Evolutionary conservation across 2,888 invertebrate genomes (phyloP), one percentile per base, ranked within the genome.

Genomic region (Spodoptera exigua): DNA sequence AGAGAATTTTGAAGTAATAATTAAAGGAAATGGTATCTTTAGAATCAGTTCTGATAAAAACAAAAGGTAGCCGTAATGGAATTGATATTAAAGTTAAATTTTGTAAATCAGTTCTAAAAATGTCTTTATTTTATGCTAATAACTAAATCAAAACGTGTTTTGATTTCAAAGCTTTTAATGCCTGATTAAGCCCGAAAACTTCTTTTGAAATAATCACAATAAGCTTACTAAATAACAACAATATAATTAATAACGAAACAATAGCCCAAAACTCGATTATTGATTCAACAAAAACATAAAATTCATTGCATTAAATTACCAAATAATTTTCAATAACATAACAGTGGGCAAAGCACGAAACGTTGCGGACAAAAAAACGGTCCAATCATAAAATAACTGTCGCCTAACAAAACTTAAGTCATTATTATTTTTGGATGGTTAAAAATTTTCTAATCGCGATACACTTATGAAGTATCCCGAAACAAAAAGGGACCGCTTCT

Each of bases 401-500:
- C 82, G 79, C 82, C 79, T 70, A 61, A 67, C 70, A 80, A 84
- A 85, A 83, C 87, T 85, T 82, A 87, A 91, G 87, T 89, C 88
- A 90, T 91, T 90, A 89, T 88, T 80, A 79, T 74, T 74, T 79
- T 67, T 77, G 79, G 35, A 75, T 78, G 53, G 62, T 80, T 84
- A 76, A 80, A 80, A 88, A 85, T 86, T 87, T 85, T 88, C 89
- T 89, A 90, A 90, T 90, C 87, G 79, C 76, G 75, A 85, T 91
- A 89, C 90, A 89, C 85, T 91, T 91, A 91, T 90, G 90, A 90
- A 84, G 80, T 82, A 90, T 89, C 74, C 60, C n/a, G 49, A 69
- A 61, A 77, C 80, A 91, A 91, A 92, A 92, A 90, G 87, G 57
- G 35, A 49, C 84, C 83, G 85, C 86, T 91, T 91, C 90, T 92